Evolutionary conservation across 2,113 vertebrate species (phyloP).

Genomic region (Herpetotheres cachinnans): DNA sequence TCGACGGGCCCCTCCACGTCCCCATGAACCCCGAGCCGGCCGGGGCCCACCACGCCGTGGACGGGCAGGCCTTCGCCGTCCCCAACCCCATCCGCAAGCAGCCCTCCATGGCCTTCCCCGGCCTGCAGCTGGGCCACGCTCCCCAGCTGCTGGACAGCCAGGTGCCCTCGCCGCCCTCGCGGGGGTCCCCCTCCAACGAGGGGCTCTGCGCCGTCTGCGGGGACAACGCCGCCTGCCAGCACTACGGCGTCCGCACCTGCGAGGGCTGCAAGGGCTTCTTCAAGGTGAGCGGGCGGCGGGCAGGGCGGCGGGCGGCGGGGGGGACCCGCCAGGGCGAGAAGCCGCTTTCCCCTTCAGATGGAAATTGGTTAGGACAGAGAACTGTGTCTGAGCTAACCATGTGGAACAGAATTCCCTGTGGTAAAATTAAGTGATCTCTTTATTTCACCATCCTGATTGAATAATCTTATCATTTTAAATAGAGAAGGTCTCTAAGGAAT

Average conservation of each 20-base stretch:
- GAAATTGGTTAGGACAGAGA: constrained; percentile 84
- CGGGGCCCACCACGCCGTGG: constrained; percentile 86
- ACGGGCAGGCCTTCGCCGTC: constrained; percentile 90
- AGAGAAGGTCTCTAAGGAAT: constrained; percentile 82
- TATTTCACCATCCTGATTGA: constrained; percentile 86
- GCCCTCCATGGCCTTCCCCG: constrained; percentile 89
- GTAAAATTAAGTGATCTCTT: constrained; percentile 87
- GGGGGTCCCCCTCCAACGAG: constrained; percentile 96
- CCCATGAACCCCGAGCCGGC: constrained; percentile 89
- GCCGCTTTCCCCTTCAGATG: constrained; percentile 70
- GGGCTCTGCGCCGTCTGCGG: constrained; percentile 97
- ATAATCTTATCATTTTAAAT: constrained; percentile 85
- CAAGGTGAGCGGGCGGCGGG: constrained; percentile 76
- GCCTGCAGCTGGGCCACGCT: constrained; percentile 92
- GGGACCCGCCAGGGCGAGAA: constrained; percentile 49
- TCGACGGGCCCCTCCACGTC: constrained; percentile 93
- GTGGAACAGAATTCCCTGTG: constrained; percentile 85
- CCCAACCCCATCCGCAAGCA: constrained; percentile 92
- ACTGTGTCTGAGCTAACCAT: constrained; percentile 79
- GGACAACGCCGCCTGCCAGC: constrained; percentile 97
- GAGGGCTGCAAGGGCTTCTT: constrained; percentile 98
- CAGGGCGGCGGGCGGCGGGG: not conserved
- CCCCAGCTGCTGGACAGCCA: constrained; percentile 95
- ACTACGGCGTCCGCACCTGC: constrained; percentile 93
- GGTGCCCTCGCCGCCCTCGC: constrained; percentile 92